A percentile compares a stretch with the other conserved stretches of the same genome.
Conservation (phyloP, 2,113 vertebrate genomes). For the Leptobrachium leishanense region DNA sequence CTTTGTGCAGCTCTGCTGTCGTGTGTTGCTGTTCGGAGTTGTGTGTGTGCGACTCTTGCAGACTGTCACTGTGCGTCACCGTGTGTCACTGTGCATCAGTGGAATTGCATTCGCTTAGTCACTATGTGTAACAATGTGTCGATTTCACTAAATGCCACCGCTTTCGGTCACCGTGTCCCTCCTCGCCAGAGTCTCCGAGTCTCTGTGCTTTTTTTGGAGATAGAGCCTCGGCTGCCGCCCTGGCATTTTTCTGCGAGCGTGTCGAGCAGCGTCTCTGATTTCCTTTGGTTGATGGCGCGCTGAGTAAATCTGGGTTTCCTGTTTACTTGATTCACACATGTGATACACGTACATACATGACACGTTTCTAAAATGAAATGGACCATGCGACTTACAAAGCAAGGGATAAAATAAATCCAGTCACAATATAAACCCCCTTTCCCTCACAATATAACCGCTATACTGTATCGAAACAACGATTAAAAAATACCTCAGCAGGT, state of each 20-base stretch:
- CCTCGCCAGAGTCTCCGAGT: background rate
- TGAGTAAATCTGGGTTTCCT: constrained; percentile 1
- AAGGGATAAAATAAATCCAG: no score
- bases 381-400: no score
- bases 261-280: background rate
- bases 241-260: background rate
- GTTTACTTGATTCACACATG: background rate
- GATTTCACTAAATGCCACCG: background rate
- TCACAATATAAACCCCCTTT: no score
- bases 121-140: background rate
- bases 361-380: no score
- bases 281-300: background rate
- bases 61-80: no score
- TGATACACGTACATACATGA: background rate
- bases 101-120: background rate
- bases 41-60: no score
- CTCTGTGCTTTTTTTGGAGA: background rate
- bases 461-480: no score
- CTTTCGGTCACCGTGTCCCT: background rate
- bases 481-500: no score
- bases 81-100: no score
- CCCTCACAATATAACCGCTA: no score
- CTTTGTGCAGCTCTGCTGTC: no score
- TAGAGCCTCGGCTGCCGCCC: background rate
- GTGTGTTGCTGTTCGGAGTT: no score